A percentile compares a stretch with the other conserved stretches of the same genome.
Conservation (phyloP, 2,797 vertebrate species). For the Tapirus indicus region DNA sequence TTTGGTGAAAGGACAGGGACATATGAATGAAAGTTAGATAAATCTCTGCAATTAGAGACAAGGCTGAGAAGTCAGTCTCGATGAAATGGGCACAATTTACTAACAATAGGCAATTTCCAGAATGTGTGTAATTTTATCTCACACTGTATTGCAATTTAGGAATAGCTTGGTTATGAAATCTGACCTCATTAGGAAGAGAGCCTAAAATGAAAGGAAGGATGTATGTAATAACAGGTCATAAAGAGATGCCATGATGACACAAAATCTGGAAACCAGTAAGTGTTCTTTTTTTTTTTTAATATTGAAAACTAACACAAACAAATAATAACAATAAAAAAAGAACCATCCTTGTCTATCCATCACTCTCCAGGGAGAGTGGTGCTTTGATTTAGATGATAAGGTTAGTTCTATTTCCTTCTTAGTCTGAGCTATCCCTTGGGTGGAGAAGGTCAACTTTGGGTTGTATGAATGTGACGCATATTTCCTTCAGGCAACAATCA, state of each 20-base stretch:
- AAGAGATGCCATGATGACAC: neutral
- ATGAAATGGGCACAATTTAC: neutral
- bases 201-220: neutral
- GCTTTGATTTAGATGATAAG: slow-evolving; percentile 58
- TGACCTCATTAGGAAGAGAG: neutral
- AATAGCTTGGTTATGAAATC: neutral
- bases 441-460: slow-evolving; percentile 68
- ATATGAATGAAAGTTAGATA: neutral
- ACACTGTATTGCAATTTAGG: neutral
- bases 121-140: neutral
- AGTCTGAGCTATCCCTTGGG: slow-evolving; percentile 64
- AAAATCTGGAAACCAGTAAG: neutral
- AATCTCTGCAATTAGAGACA: neutral
- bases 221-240: neutral
- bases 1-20: neutral
- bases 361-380: neutral
- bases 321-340: neutral
- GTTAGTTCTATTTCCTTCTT: neutral
- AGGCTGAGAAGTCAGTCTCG: neutral
- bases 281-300: neutral
- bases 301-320: neutral
- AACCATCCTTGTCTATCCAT: neutral
- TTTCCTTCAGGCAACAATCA: slow-evolving; percentile 81
- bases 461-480: slow-evolving; percentile 71
- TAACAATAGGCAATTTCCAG: neutral